Percentiles rank a stretch among this genome's conserved stretches.
phyloP scores from a whole-genome alignment of 2,113 vertebrate genomes.

The Periophthalmodon schlosseri region DNA sequence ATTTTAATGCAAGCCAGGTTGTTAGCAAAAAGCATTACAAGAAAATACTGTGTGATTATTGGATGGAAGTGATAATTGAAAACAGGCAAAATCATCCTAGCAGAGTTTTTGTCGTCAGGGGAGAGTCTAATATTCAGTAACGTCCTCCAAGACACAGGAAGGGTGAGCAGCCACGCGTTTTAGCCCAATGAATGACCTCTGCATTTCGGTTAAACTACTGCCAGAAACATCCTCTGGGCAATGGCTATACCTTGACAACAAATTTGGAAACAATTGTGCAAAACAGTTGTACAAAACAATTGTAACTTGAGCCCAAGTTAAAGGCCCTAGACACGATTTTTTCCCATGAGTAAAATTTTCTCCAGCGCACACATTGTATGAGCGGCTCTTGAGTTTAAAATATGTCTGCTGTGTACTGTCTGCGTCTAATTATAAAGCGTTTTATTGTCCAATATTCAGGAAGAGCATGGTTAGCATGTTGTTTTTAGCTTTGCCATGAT shows the following conservation, averaged over 20 bases:
- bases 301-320: not conserved
- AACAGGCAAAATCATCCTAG: constrained; percentile 20
- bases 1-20: constrained; percentile 46
- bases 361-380: too few species aligned
- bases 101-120: not conserved
- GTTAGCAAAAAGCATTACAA: constrained; percentile 29
- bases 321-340: too few species aligned
- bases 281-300: not conserved
- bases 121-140: not conserved
- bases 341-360: too few species aligned
- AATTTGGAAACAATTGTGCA: not conserved
- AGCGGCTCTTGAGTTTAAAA: too few species aligned
- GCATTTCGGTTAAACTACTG: not conserved
- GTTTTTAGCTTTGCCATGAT: too few species aligned
- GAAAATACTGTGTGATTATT: constrained; percentile 15
- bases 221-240: constrained; percentile 4
- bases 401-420: too few species aligned
- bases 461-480: too few species aligned
- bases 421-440: too few species aligned
- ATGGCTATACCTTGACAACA: constrained; percentile 4
- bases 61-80: constrained; percentile 36
- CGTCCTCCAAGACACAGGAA: constrained; percentile 4
- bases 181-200: not conserved
- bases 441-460: too few species aligned
- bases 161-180: not conserved